Percentiles rank a stretch among this genome's conserved stretches.
Evolutionary conservation across 2,888 invertebrate genomes (phyloP).

Genomic region (Morpho helenor): DNA sequence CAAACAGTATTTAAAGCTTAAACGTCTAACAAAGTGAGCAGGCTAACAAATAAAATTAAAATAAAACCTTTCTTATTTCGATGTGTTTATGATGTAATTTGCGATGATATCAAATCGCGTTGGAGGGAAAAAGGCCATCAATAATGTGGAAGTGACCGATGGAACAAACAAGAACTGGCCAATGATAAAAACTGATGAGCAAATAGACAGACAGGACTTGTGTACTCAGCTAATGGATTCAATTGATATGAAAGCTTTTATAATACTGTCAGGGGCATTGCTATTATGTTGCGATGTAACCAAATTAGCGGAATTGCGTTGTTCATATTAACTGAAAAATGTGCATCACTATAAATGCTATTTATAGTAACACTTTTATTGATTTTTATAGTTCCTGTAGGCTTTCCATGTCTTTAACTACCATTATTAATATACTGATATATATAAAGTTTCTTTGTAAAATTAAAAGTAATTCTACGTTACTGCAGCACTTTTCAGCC

Average conservation of each 20-base stretch:
- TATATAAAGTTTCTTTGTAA: too few relatives aligned
- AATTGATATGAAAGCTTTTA: slow-evolving; percentile 79
- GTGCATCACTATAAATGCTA: background rate
- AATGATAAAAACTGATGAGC: slow-evolving; percentile 79
- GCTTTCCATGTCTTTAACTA: too few relatives aligned
- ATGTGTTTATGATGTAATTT: slow-evolving; percentile 29
- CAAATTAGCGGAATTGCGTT: slow-evolving; percentile 48
- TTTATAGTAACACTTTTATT: background rate
- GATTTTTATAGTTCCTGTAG: too few relatives aligned
- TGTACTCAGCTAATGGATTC: slow-evolving; percentile 79
- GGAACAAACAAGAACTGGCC: slow-evolving; percentile 72
- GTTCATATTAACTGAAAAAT: background rate
- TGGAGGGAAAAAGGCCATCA: slow-evolving; percentile 66
- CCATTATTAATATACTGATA: too few relatives aligned
- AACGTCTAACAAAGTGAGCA: slow-evolving; percentile 24
- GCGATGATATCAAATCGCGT: slow-evolving; percentile 39
- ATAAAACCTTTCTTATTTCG: slow-evolving; percentile 29
- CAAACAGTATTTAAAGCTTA: slow-evolving; percentile 33
- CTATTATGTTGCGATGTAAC: slow-evolving; percentile 56
- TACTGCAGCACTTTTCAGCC: too few relatives aligned
- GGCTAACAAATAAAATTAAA: slow-evolving; percentile 25
- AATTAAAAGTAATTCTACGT: too few relatives aligned
- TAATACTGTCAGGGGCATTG: slow-evolving; percentile 59
- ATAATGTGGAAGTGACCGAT: slow-evolving; percentile 74
- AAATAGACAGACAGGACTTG: slow-evolving; percentile 74